phyloP scores from a whole-genome alignment of 2,888 invertebrate genomes.

The Thysanoteuthis rhombus region DNA sequence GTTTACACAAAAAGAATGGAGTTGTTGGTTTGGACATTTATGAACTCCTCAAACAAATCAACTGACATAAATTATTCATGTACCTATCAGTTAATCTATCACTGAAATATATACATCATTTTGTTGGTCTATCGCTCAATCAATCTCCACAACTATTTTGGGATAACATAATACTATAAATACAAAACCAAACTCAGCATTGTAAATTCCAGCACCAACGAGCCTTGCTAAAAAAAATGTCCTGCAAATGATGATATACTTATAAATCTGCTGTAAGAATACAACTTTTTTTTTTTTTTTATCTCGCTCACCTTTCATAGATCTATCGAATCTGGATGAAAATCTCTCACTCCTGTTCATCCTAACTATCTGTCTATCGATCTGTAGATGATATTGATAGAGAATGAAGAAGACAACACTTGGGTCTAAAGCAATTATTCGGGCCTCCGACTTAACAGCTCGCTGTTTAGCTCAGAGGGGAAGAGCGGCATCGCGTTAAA shows the following conservation, averaged over 20 bases:
- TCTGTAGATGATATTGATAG: too few species aligned
- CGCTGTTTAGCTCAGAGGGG: too few species aligned
- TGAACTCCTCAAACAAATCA: neutral
- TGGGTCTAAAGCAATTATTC: too few species aligned
- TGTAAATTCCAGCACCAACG: neutral
- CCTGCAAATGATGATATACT: neutral
- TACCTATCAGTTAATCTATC: neutral
- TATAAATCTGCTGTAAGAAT: too few species aligned
- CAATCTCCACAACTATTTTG: neutral
- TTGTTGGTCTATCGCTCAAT: neutral
- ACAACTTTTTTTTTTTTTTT: neutral
- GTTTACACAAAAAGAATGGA: neutral
- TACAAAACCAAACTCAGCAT: neutral
- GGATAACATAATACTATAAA: neutral
- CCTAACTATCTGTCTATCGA: too few species aligned
- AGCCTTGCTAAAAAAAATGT: neutral
- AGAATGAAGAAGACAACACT: too few species aligned
- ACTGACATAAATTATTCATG: neutral
- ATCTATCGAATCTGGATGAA: neutral
- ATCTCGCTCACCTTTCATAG: neutral
- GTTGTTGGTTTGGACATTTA: neutral
- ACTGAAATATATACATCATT: neutral
- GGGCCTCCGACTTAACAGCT: too few species aligned
- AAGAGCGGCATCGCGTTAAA: too few species aligned
- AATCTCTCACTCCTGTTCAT: neutral